Base-by-base conservation (phyloP, 2,888 invertebrate genomes). In the Netelia virgata region DNA sequence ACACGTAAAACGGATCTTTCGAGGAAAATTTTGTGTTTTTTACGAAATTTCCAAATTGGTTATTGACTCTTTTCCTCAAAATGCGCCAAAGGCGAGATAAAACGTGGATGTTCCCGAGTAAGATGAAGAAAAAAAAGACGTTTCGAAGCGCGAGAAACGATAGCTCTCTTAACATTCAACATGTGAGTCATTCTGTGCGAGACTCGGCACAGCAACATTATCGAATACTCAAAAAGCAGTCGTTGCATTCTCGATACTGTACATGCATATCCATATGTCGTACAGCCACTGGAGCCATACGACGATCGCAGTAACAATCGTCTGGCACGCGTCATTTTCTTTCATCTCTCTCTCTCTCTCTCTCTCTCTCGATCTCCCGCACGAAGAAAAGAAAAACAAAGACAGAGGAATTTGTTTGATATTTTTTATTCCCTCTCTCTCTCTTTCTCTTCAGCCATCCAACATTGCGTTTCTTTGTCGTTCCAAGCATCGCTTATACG, bases 221-320 rank as follows among this genome's bases (percentile, higher is more conserved):
- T 43, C 57, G 43, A 75, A 61, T 75, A 75, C 74, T 23, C 69
- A 43, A 81, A 81, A 75, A 75, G 75, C 81, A 61, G 47, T 70
- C 75, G 75, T 53, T 69, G 75, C 81, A 81, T 81, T 81, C 81
- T 70, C 63, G 81, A 63, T 81, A 81, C 61, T 20, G 18, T 10
- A 50, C n/a, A 20, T 43, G 18, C 18, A 57, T 16, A 57, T 18
- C 6, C 18, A 57, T 57, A 18, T 57, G 9, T 16, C 28, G 18
- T 16, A 16, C n/a, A 18, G n/a, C 57, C n/a, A 57, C 3, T 14
- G 57, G 9, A 57, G 57, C 9, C 18, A 47, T 2, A 36, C 63
- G 63, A 36, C 16, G 59, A 59, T 11, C 23, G 6, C 61, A 28
- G 28, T 61, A 36, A 61, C 61, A 11, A 61, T 61, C n/a, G 14